Conservation (phyloP, 2,797 vertebrate species). For the Tapirus indicus region DNA sequence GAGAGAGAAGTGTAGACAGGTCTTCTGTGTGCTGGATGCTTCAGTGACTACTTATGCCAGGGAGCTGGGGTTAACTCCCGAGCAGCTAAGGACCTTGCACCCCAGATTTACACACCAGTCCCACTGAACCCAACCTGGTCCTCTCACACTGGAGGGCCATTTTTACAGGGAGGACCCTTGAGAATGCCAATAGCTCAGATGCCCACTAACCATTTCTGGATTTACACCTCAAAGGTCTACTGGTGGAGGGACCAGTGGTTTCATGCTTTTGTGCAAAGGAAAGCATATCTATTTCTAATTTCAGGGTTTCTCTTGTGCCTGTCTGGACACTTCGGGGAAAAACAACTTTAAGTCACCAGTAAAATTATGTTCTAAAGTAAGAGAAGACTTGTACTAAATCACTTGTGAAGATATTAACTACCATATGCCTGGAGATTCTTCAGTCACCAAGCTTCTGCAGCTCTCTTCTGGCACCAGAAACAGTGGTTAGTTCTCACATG, state of each 20-base stretch:
- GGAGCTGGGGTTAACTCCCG: not conserved
- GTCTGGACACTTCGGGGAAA: conserved; percentile 77
- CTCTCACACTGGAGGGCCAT: not conserved
- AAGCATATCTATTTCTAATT: conserved; percentile 64
- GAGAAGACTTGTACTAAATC: conserved; percentile 29
- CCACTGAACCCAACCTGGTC: too few species aligned
- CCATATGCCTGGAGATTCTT: not conserved
- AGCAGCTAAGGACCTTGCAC: not conserved
- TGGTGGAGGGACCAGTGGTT: not conserved
- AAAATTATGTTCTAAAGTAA: conserved; percentile 70
- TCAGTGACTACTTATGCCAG: not conserved
- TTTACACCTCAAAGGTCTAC: not conserved
- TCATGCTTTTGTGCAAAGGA: conserved; percentile 32
- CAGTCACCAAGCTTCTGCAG: not conserved
- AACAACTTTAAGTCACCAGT: conserved; percentile 57
- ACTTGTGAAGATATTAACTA: conserved; percentile 18
- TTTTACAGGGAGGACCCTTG: not conserved
- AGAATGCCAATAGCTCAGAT: not conserved
- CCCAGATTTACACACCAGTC: not conserved
- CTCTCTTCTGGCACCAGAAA: conserved; percentile 64
- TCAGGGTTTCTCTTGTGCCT: conserved; percentile 48
- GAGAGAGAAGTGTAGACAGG: not conserved
- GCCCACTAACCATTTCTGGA: not conserved
- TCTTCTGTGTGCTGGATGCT: not conserved
- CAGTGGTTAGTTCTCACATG: conserved; percentile 75